Base-by-base conservation (phyloP, 1,140 invertebrate species). In the Polypedilum vanderplanki region DNA sequence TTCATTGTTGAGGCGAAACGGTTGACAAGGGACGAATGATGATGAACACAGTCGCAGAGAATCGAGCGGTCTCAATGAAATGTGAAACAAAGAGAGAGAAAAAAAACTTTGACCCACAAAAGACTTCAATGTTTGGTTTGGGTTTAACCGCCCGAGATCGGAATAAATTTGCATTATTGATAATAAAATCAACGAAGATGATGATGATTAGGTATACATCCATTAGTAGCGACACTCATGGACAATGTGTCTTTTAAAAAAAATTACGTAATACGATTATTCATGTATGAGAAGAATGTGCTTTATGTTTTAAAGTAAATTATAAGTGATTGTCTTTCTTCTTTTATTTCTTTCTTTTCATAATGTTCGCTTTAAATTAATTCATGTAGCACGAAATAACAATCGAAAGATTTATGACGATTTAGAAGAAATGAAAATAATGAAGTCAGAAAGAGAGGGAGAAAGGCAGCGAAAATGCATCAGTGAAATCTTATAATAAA, bases 151-250 rank as follows among this genome's bases (percentile, higher is more conserved):
- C 24, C 24, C 24, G 24, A 33, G 24, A 33, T 33, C 12, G 46
- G 41, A 57, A 57, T 57, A 57, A 57, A 57, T 57, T 57, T 57
- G 46, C 46, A 57, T 57, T n/a, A 57, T 57, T 57, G 46, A 57
- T 33, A 33, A 33, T 33, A 33, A 33, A 15, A 12, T n/a, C n/a
- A n/a, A n/a, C n/a, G 46, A 57, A 57, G 46, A 57, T 15, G 46
- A 57, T 15, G 46, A 57, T 57, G 46, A 57, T 33, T 33, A 33
- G 24, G 5, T 33, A 33, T 33, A 33, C 24, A 33, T 57, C 46
- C n/a, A 57, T 57, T 57, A 57, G 46, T n/a, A n/a, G 46, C 46
- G n/a, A 57, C 12, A 57, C 12, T 57, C 46, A 57, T n/a, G 10
- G 46, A 57, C 46, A 57, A 57, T 57, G 10, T 57, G 46, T 57